Base-by-base conservation (phyloP, 2,888 invertebrate species). In the Quadroppia sp. region DNA sequence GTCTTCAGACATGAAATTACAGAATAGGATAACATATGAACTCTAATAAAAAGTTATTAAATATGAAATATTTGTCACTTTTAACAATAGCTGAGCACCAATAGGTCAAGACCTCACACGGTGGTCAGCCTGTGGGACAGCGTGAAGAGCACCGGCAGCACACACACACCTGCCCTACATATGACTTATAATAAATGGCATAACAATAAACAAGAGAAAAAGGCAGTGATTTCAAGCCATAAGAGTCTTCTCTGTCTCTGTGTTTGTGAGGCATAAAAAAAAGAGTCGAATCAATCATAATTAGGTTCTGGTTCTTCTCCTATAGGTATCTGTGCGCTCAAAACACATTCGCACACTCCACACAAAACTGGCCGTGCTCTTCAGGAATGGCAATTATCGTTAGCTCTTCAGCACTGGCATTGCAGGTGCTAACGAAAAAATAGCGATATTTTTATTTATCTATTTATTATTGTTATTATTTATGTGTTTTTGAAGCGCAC, bases 161-260 rank as follows among this genome's bases (percentile, higher is more conserved):
- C 50, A 59, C 59, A 59, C 59, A 59, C 59, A 59, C 59, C 59
- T 59, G 59, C 59, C 59, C 59, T 59, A 30, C 59, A 59, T 59
- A 59, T 59, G 30, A 50, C 50, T n/a, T 45, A 45, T 45, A 45
- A 45, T 45, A 45, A 15, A 50, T 50, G 50, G 45, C 4, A 59
- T 59, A 59, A 59, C 59, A 59, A 53, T 30, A 59, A 59, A 2
- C 3, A 30, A 59, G 3, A 59, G n/a, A 50, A 45, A 17, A 17
- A 17, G 3, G 2, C n/a, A n/a, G 45, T 45, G 50, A 50, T 50
- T 50, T 23, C 50, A 20, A 50, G n/a, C 50, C 3, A 4, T n/a
- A 50, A 20, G 23, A 53, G n/a, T n/a, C n/a, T n/a, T 20, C 53
- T 3, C 53, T 53, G 23, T 53, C 53, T 53, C 53, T 53, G n/a